phyloP scores from a whole-genome alignment of 2,113 vertebrate species.

The Chinchilla lanigera region DNA sequence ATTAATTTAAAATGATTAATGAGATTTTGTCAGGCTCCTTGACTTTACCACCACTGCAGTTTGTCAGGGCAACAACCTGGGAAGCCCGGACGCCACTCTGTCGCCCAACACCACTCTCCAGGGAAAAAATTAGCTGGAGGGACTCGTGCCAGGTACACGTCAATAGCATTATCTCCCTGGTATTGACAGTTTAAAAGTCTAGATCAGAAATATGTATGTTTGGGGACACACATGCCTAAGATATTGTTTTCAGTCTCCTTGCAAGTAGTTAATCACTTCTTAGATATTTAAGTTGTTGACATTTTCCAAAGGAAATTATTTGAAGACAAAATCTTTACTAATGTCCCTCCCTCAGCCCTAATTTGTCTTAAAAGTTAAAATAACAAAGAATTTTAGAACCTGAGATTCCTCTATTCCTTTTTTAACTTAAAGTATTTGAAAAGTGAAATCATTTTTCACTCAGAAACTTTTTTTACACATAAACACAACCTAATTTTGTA shows the following conservation, averaged over 20 bases:
- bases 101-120: constrained; percentile 88
- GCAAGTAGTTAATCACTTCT: constrained; percentile 57
- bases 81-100: constrained; percentile 90
- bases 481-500: constrained; percentile 10
- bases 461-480: not conserved
- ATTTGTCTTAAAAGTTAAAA: constrained; percentile 71
- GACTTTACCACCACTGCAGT: constrained; percentile 90
- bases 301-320: constrained; percentile 62
- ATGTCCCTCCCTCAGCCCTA: not conserved
- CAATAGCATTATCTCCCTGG: constrained; percentile 84
- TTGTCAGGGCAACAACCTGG: constrained; percentile 92
- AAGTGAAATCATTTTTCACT: constrained; percentile 33
- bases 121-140: constrained; percentile 87
- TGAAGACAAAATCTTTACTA: constrained; percentile 60
- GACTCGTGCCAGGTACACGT: constrained; percentile 87
- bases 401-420: not conserved
- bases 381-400: constrained; percentile 8
- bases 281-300: constrained; percentile 60
- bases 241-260: constrained; percentile 71
- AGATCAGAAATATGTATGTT: constrained; percentile 81
- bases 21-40: constrained; percentile 91
- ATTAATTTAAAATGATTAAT: constrained; percentile 97
- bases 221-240: constrained; percentile 73
- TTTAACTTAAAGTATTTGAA: not conserved
- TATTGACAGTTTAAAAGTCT: constrained; percentile 87